Base-by-base conservation (phyloP, 2,113 vertebrate genomes). In the Rhea pennata region DNA sequence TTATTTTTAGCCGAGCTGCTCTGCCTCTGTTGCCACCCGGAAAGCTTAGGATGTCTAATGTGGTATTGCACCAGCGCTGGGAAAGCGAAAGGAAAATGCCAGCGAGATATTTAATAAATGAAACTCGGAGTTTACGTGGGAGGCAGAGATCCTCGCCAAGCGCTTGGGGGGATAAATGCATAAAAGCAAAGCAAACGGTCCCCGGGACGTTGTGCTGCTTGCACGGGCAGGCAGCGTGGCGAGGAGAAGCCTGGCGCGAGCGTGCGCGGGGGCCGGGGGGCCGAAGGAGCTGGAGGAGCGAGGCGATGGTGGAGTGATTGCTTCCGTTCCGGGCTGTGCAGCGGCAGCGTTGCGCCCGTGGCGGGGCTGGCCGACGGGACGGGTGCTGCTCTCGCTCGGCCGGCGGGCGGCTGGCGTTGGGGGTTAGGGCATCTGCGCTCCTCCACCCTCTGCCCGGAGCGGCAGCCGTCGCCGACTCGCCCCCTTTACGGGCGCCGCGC, bases 21-120 rank as follows among this genome's bases (percentile, higher is more conserved):
- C 98, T 97, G 96, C 97, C 97, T 95, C 98, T 97, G 97, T 97
- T 98, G 94, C 98, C 97, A 98, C 98, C 98, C 96, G 67, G 98
- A 97, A 98, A 97, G 97, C 97, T 95, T n/a, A 94, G 97, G 98
- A 97, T 98, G 98, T 98, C 98, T 98, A 96, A 93, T 94, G 97
- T 95, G 93, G 96, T 96, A 96, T 97, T 97, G 97, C 98, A 97
- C 86, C 95, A 98, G 97, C 92, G 23, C 92, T 50, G 88, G 93
- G 97, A 95, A 95, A 97, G 97, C 66, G 79, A 88, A 97, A 94
- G 94, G 97, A 97, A 98, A 98, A 98, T 97, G 97, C 98, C 97
- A 97, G 95, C 3, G 74, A 97, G 92, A 87, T 97, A 91, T 97
- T 98, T 97, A 96, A 97, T 97, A 97, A 97, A 97, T 82, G 95